Evolutionary conservation across 2,888 invertebrate species (phyloP), one percentile per base, ranked within the genome.

Genomic region (Druceiella hillmani): DNA sequence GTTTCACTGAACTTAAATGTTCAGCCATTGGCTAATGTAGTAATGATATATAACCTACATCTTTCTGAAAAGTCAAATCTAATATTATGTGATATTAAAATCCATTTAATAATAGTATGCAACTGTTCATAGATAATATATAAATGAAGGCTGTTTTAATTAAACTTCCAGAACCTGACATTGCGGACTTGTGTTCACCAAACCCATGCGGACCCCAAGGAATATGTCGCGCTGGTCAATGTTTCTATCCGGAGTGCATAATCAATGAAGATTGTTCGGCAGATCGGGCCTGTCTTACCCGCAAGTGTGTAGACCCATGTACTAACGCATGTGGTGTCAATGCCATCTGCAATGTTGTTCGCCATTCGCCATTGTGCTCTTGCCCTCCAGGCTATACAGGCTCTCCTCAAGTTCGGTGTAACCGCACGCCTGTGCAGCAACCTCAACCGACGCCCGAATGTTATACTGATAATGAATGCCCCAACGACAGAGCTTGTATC

Each of bases 231-330:
- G 74, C 74, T 37, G 78, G 80, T 12, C 66, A 70, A 41, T 83
- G 83, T 52, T 70, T 75, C 4, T 90, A 88, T 59, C 90, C 89
- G 1, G 92, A 92, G 61, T 92, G 92, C 59, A 73, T 89, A 4
- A 82, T 87, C 44, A 91, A 92, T 55, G 83, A 85, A 42, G 91
- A 92, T 49, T 93, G 92, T 59, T 75, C 87, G 0, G 76, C 86
- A 46, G 82, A 88, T 53, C 80, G 83, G 44, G 80, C 87, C 1
- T 92, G 91, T 56, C 82, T 84, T 52, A 79, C 79, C 40, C 85
- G 87, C 53, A 87, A 86, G 62, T 93, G 92, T 55, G 68, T 79
- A 43, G 87, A 92, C 62, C 90, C 91, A 27, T 88, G 89, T 56
- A 71, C 79, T 14, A 83, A 81, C 50, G 80, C 87, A 13, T 92